A percentile compares a stretch with the other conserved stretches of the same genome.
phyloP scores from a whole-genome alignment of 2,113 vertebrate species.

The Aviceda subcristata region DNA sequence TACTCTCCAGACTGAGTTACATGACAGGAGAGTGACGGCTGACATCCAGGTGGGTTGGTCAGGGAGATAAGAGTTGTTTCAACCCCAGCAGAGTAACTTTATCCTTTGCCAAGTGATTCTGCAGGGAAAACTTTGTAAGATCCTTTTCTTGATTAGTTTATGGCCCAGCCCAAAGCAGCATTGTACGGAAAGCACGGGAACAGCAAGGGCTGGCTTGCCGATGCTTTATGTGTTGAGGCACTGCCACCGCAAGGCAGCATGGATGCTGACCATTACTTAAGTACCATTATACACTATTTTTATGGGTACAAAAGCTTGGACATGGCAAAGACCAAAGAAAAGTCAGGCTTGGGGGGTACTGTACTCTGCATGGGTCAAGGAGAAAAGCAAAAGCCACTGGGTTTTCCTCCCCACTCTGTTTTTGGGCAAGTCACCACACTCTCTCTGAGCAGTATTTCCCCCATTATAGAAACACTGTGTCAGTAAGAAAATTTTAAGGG shows the following conservation, averaged over 20 bases:
- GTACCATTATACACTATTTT: neutral
- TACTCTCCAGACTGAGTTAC: neutral
- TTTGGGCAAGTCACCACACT: neutral
- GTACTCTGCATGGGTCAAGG: neutral
- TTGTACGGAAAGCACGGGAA: neutral
- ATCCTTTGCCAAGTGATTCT: neutral
- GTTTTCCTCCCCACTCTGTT: neutral
- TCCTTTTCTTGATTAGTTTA: neutral
- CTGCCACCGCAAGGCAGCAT: neutral
- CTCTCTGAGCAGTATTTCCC: neutral
- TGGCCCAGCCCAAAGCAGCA: neutral
- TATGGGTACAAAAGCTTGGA: neutral
- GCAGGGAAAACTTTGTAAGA: neutral
- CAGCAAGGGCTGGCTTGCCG: neutral
- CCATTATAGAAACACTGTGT: neutral
- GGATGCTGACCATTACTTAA: neutral
- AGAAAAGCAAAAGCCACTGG: neutral
- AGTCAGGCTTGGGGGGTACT: neutral
- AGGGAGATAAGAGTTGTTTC: neutral
- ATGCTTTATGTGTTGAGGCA: neutral
- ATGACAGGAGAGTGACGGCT: neutral
- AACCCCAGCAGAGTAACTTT: neutral
- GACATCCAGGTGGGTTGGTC: neutral
- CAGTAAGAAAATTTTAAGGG: neutral
- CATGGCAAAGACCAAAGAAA: neutral